Conservation (phyloP, 1,140 invertebrate genomes). For the Formica exsecta region DNA sequence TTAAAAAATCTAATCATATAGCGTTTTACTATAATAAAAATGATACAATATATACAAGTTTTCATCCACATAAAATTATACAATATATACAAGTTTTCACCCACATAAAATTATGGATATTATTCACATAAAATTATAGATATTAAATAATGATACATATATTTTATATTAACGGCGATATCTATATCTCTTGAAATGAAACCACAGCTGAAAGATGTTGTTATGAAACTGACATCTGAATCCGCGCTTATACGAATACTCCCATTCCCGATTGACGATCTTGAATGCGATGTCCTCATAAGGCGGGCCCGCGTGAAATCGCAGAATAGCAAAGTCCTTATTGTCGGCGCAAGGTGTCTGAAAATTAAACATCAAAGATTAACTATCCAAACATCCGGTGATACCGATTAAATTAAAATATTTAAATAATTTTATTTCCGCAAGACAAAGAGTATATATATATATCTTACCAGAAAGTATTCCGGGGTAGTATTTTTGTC, state of each 20-base stretch:
- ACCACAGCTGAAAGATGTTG: constrained; percentile 99
- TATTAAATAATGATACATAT: constrained; percentile 48
- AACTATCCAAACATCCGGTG: background rate
- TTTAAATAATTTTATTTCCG: background rate
- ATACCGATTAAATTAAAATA: background rate
- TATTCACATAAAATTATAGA: too few species aligned
- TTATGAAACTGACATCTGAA: constrained; percentile 99
- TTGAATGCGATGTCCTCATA: constrained; percentile 99
- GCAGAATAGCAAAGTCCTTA: constrained; percentile 97
- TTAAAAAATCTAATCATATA: background rate
- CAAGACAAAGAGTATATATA: background rate
- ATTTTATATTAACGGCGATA: constrained; percentile 93
- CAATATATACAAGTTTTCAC: background rate
- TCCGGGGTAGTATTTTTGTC: constrained; percentile 97
- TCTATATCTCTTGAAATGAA: constrained; percentile 99
- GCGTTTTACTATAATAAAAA: background rate
- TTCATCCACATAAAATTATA: background rate
- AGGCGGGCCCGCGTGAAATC: constrained; percentile 98
- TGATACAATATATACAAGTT: background rate
- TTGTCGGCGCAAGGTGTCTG: constrained; percentile 96
- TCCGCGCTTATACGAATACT: constrained; percentile 99
- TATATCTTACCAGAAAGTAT: constrained; percentile 93
- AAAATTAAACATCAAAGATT: constrained; percentile 79
- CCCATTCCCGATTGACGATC: constrained; percentile 99
- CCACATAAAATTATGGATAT: background rate